Base-by-base conservation (phyloP, 2,797 vertebrate species). In the Acanthis flammea region DNA sequence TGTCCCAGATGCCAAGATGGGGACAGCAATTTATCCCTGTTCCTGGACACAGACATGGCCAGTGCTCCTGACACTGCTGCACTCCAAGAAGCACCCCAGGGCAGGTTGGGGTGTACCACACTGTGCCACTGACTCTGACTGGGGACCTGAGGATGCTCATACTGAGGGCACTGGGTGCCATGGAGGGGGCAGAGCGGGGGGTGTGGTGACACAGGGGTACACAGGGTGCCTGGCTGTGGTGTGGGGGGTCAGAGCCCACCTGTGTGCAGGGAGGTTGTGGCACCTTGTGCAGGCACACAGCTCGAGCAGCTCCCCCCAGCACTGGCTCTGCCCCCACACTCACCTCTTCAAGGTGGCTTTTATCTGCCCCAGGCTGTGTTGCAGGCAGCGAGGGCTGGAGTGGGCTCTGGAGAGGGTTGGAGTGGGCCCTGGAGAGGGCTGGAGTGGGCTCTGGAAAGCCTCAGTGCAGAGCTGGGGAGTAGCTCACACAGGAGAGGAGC, bases 281-380 rank as follows among this genome's bases (percentile, higher is more conserved):
- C 12, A 9, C 18, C 2, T 4, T 4, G 55, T 4, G 16, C 33
- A 66, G 31, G 5, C 5, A 1, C 35, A 19, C 35, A 42, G 35
- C 11, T 62, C 27, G 1, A 2, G 31, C 42, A 62, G 33, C 44
- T 24, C 24, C 37, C 9, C 50, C 66, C 44, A 25, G 31, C 10
- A 2, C n/a, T 0, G 0, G n/a, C 3, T 0, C 48, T 7, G 25
- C 54, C 1, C 1, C 58, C 30, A 13, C 5, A 0, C 39, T 90
- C 62, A 7, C 37, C 66, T 85, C 86, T 88, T 75, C 45, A 70
- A 54, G 65, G 76, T 18, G 10, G 57, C 88, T 83, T 94, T 92
- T 75, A 68, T 91, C 57, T 35, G 67, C 19, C 70, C 1, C 22
- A 74, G 63, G 35, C 39, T 31, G n/a, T 13, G 35, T 25, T 31